phyloP scores from a whole-genome alignment of 1,140 invertebrate species.

The Sycobia sp. region DNA sequence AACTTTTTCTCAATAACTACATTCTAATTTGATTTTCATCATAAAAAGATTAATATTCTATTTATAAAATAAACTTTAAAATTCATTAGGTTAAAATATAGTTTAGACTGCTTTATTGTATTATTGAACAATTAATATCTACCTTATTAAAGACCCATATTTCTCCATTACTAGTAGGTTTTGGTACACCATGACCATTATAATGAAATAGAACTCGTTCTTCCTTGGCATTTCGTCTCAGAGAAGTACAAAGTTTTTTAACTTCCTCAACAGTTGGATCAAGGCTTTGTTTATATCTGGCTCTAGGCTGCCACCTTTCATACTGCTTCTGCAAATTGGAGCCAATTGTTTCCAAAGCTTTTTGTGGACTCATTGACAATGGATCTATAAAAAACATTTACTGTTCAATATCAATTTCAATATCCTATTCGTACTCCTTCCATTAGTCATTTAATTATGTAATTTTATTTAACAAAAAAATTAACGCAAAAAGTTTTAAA shows the following conservation, averaged over 20 bases:
- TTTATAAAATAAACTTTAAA: too few relatives aligned
- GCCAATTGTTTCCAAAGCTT: slow-evolving; percentile 93
- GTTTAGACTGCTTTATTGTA: too few relatives aligned
- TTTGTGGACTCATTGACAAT: slow-evolving; percentile 83
- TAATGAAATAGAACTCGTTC: slow-evolving; percentile 99
- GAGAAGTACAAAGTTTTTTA: slow-evolving; percentile 92
- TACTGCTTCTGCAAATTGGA: slow-evolving; percentile 93
- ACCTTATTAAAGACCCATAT: slow-evolving; percentile 99
- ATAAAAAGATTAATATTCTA: too few relatives aligned
- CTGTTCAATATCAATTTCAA: too few relatives aligned
- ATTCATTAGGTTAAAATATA: too few relatives aligned
- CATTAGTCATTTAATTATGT: too few relatives aligned
- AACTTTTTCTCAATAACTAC: too few relatives aligned
- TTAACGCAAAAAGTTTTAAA: background rate
- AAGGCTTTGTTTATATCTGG: slow-evolving; percentile 92
- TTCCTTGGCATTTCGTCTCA: slow-evolving; percentile 97
- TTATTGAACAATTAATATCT: slow-evolving; percentile 41
- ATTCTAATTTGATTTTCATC: too few relatives aligned
- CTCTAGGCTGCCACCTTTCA: slow-evolving; percentile 95
- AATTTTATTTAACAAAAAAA: too few relatives aligned
- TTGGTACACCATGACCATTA: slow-evolving; percentile 98
- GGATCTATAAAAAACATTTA: slow-evolving; percentile 69
- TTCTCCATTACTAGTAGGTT: slow-evolving; percentile 97
- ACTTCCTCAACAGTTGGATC: slow-evolving; percentile 99
- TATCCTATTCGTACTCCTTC: too few relatives aligned